Conservation (phyloP, 1,140 invertebrate genomes). For the Glomeris maerens region DNA sequence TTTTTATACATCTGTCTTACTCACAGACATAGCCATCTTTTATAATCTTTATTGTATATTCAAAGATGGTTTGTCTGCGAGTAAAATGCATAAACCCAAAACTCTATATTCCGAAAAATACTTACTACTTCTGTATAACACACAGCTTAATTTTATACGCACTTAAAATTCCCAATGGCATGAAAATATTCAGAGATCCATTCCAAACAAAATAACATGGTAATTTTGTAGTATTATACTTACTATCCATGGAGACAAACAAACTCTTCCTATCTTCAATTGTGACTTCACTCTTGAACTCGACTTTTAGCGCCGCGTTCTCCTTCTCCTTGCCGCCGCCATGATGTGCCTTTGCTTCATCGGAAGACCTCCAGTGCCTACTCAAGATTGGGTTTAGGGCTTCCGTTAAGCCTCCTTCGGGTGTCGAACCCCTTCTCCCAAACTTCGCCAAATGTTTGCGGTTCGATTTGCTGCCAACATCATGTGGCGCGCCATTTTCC, state of each 20-base stretch:
- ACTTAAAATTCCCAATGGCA: too few relatives aligned
- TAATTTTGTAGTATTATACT: conserved; percentile 34
- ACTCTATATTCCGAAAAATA: too few relatives aligned
- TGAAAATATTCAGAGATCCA: conserved; percentile 8
- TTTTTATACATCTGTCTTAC: too few relatives aligned
- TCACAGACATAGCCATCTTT: too few relatives aligned
- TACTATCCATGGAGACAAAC: conserved; percentile 86
- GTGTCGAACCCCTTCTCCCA: not conserved
- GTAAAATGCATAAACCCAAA: too few relatives aligned
- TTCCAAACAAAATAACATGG: conserved; percentile 3
- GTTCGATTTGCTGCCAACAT: not conserved
- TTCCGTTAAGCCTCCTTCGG: not conserved
- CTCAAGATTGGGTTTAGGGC: conserved; percentile 27
- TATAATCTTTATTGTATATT: too few relatives aligned
- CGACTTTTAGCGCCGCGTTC: conserved; percentile 40
- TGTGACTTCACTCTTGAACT: conserved; percentile 81
- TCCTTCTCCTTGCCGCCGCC: conserved; percentile 31
- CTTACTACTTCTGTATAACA: too few relatives aligned
- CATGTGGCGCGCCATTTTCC: too few relatives aligned
- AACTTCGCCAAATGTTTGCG: too few relatives aligned
- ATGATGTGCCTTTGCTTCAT: conserved; percentile 41
- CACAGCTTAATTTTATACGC: too few relatives aligned
- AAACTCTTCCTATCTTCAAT: conserved; percentile 87
- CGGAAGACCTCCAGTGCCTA: conserved; percentile 66
- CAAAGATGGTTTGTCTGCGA: too few relatives aligned